Percentiles rank a stretch among this genome's conserved stretches.
phyloP scores from a whole-genome alignment of 2,113 vertebrate genomes.

The Neodon shergylaensis region DNA sequence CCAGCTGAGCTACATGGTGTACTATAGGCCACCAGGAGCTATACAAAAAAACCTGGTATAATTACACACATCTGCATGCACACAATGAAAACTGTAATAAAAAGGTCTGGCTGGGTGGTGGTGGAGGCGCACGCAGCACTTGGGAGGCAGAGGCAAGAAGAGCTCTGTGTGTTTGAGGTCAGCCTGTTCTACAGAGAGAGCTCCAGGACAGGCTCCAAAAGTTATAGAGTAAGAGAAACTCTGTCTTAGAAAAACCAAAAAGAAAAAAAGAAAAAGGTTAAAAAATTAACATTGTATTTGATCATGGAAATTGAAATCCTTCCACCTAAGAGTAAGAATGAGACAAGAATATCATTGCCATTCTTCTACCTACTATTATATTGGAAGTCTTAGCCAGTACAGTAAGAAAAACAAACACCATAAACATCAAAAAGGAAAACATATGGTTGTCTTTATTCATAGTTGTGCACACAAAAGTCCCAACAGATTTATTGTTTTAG shows the following conservation, averaged over 20 bases:
- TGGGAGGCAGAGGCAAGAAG: too few relatives aligned
- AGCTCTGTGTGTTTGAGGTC: too few relatives aligned
- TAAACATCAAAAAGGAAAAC: constrained; percentile 62
- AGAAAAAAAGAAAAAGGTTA: not conserved
- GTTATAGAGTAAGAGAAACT: too few relatives aligned
- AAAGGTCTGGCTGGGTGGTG: not conserved
- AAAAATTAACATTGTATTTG: not conserved
- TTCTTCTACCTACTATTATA: not conserved
- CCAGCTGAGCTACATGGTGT: not conserved
- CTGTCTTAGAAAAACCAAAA: too few relatives aligned
- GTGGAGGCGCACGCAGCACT: too few relatives aligned
- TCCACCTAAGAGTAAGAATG: not conserved
- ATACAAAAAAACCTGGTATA: not conserved
- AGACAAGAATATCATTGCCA: constrained; percentile 27
- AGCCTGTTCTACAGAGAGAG: too few relatives aligned
- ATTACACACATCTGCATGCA: not conserved
- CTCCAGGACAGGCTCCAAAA: too few relatives aligned
- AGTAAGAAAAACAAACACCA: constrained; percentile 56
- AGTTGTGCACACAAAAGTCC: constrained; percentile 20
- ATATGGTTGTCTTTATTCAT: constrained; percentile 67
- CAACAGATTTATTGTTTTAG: constrained; percentile 50
- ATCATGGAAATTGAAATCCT: not conserved
- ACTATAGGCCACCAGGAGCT: not conserved
- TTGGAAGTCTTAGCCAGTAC: constrained; percentile 27
- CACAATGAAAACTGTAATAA: not conserved